A percentile compares a stretch with the other conserved stretches of the same genome.
Conservation (phyloP, 1,140 invertebrate species). For the Calephelis virginiensis region DNA sequence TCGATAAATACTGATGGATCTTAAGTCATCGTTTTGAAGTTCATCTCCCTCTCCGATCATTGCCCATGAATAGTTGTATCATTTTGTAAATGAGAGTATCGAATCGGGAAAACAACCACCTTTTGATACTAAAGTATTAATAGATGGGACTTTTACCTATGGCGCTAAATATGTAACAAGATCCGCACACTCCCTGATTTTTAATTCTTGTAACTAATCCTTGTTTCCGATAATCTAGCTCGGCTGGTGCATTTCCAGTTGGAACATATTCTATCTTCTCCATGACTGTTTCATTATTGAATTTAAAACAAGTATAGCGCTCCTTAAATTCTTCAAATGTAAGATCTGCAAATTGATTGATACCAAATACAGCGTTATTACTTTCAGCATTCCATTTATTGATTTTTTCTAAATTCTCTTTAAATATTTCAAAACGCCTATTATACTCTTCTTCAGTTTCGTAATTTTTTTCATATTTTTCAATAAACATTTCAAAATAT, state of each 20-base stretch:
- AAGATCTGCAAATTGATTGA: conserved; percentile 26
- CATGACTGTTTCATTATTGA: not conserved
- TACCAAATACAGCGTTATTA: conserved; percentile 10
- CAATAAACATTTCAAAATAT: conserved; percentile 17
- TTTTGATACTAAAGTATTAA: not conserved
- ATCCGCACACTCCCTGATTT: conserved; percentile 14
- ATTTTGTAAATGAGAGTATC: no score
- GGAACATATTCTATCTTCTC: not conserved
- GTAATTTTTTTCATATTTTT: conserved; percentile 23
- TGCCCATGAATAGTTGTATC: no score
- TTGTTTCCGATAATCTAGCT: conserved; percentile 22
- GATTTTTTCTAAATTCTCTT: conserved; percentile 28
- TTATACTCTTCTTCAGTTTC: conserved; percentile 17
- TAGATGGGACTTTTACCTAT: no score
- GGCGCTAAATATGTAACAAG: conserved; percentile 27
- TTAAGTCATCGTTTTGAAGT: no score
- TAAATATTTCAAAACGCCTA: conserved; percentile 23
- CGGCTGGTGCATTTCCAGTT: conserved; percentile 7
- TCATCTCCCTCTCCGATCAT: no score
- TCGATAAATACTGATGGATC: no score
- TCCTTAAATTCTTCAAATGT: conserved; percentile 27
- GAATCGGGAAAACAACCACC: no score
- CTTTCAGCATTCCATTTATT: conserved; percentile 23
- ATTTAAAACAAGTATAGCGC: conserved; percentile 15
- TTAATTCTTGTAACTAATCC: conserved; percentile 28